phyloP scores from a whole-genome alignment of 2,888 invertebrate species.

The Siphlonurus alternatus region DNA sequence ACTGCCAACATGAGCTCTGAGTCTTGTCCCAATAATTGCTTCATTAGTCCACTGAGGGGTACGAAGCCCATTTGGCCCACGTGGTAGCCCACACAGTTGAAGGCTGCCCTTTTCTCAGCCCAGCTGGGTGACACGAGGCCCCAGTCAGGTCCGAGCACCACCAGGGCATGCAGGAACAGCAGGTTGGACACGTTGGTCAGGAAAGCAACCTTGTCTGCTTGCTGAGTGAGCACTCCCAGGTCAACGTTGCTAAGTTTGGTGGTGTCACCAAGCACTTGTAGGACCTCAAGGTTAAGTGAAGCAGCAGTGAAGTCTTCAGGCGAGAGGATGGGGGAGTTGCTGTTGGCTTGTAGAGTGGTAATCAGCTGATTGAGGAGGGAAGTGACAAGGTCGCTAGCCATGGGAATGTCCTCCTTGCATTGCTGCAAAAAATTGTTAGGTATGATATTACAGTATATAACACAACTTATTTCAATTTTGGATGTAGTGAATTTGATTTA shows the following conservation, averaged over 20 bases:
- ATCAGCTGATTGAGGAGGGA: neutral
- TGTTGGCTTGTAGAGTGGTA: neutral
- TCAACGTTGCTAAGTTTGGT: conserved; percentile 19
- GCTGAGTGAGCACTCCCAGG: conserved; percentile 22
- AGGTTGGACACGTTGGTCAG: conserved; percentile 26
- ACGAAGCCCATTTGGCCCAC: conserved; percentile 25
- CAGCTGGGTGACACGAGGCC: conserved; percentile 13
- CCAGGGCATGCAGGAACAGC: conserved; percentile 23
- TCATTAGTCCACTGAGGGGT: conserved; percentile 22
- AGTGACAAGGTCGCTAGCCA: neutral
- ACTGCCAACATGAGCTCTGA: neutral
- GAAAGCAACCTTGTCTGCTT: conserved; percentile 23
- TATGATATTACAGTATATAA: too few species aligned
- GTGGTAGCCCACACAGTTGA: conserved; percentile 22
- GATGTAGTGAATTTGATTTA: too few species aligned
- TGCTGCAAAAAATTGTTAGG: neutral
- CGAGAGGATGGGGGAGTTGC: too few species aligned
- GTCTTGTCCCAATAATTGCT: conserved; percentile 22
- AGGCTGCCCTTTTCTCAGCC: conserved; percentile 8
- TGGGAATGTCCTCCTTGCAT: neutral
- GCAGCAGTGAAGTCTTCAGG: neutral
- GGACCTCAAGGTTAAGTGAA: conserved; percentile 16
- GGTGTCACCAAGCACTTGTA: conserved; percentile 19
- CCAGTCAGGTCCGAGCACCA: conserved; percentile 13
- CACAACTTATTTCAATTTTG: too few species aligned